Evolutionary conservation across 2,888 invertebrate genomes (phyloP).

Genomic region (Orgyia antiqua): DNA sequence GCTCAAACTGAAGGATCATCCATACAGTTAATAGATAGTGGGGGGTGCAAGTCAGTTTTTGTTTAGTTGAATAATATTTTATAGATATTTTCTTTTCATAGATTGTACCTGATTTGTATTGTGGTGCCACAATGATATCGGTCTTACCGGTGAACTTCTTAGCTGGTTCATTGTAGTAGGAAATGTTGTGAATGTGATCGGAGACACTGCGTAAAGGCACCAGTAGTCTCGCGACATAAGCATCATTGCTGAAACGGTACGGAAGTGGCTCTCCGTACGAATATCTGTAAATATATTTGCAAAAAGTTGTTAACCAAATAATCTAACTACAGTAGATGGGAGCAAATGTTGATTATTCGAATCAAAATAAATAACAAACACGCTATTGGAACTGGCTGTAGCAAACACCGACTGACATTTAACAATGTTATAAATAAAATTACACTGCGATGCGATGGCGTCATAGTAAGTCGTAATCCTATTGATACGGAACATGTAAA

Average conservation of each 20-base stretch:
- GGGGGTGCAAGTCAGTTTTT: constrained; percentile 17
- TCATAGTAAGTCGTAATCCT: no score
- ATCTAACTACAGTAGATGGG: constrained; percentile 12
- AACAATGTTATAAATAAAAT: constrained; percentile 62
- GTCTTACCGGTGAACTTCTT: constrained; percentile 82
- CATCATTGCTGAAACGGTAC: constrained; percentile 82
- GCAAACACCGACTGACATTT: constrained; percentile 67
- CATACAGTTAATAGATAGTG: constrained; percentile 14
- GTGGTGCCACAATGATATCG: constrained; percentile 16
- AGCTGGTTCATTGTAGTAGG: constrained; percentile 83
- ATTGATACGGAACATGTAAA: no score
- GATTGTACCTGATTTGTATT: constrained; percentile 8
- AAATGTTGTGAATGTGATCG: constrained; percentile 79
- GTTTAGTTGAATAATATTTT: constrained; percentile 27
- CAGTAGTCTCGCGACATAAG: constrained; percentile 84
- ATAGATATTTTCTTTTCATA: constrained; percentile 9
- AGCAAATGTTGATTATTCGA: constrained; percentile 15
- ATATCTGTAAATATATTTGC: constrained; percentile 59
- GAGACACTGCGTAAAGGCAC: constrained; percentile 80
- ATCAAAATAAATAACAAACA: constrained; percentile 56
- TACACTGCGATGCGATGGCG: constrained; percentile 22
- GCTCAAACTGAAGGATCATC: constrained; percentile 28
- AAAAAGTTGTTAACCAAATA: constrained; percentile 9
- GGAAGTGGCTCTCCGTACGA: constrained; percentile 72
- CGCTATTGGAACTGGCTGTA: constrained; percentile 44